Evolutionary conservation across 2,888 invertebrate species (phyloP).

Genomic region (Theodoxus fluviatilis): DNA sequence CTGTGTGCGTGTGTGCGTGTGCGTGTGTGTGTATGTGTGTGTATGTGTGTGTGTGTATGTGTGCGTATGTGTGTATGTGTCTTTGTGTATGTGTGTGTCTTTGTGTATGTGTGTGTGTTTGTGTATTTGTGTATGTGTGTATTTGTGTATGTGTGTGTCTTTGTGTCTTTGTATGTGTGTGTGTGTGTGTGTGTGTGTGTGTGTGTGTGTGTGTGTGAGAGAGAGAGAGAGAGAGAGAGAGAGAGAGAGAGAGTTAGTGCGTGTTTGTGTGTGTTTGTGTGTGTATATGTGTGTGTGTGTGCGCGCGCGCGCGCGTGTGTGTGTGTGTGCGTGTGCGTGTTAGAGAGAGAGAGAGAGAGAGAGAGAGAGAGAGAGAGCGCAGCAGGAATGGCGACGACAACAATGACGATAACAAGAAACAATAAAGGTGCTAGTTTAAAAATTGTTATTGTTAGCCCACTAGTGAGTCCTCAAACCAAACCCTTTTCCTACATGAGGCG

Average conservation of each 20-base stretch:
- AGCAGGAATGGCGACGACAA: background rate
- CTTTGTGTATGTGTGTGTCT: background rate
- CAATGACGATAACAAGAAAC: background rate
- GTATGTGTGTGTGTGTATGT: slow-evolving; percentile 18
- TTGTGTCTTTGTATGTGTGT: slow-evolving; percentile 6
- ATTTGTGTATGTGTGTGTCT: background rate
- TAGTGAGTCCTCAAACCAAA: too few species aligned
- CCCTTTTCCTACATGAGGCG: too few species aligned
- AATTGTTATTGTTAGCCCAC: too few species aligned
- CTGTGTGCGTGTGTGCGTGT: slow-evolving; percentile 9
- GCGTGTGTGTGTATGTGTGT: slow-evolving; percentile 11
- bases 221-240: background rate
- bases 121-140: background rate
- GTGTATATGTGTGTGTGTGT: slow-evolving; percentile 9
- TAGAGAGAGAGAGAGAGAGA: background rate
- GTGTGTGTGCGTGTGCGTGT: background rate
- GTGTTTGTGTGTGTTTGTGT: background rate
- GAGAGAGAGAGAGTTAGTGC: background rate
- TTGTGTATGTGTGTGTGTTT: background rate
- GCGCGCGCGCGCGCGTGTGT: background rate
- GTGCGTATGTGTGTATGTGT: slow-evolving; percentile 14
- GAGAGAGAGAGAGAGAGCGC: background rate
- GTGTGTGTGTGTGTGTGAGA: slow-evolving; percentile 10
- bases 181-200: background rate
- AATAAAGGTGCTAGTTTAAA: too few species aligned